phyloP scores from a whole-genome alignment of 2,113 vertebrate genomes.

The Morphnarchus princeps region DNA sequence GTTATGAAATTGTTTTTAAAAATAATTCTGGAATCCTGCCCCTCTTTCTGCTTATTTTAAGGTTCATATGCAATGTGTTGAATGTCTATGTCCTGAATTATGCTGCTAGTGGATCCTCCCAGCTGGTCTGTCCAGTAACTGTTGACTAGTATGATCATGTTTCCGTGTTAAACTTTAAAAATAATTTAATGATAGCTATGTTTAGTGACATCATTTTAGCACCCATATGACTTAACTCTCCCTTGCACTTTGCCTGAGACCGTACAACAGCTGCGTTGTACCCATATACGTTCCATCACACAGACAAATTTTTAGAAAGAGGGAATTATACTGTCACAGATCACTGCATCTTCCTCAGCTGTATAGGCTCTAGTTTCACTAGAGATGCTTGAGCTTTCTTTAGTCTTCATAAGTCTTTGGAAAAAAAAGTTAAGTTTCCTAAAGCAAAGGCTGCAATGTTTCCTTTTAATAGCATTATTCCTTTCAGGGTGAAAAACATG shows the following conservation, averaged over 20 bases:
- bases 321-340: background rate
- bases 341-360: background rate
- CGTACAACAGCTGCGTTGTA: background rate
- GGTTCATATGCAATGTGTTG: background rate
- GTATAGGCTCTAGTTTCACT: background rate
- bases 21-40: constrained; percentile 32
- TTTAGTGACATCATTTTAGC: constrained; percentile 42
- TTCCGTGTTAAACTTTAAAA: constrained; percentile 12
- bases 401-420: background rate
- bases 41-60: constrained; percentile 52
- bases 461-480: background rate
- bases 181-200: constrained; percentile 30
- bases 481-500: background rate
- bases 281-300: background rate
- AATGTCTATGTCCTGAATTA: background rate
- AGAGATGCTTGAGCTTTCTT: background rate
- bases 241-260: background rate
- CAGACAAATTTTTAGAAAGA: background rate
- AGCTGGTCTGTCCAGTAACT: constrained; percentile 4
- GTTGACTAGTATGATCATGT: background rate
- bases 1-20: constrained; percentile 40
- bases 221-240: background rate
- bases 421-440: background rate
- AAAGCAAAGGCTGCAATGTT: background rate
- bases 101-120: background rate